Evolutionary conservation across 2,113 vertebrate species (phyloP).

Genomic region (Cranoglanis bouderius): DNA sequence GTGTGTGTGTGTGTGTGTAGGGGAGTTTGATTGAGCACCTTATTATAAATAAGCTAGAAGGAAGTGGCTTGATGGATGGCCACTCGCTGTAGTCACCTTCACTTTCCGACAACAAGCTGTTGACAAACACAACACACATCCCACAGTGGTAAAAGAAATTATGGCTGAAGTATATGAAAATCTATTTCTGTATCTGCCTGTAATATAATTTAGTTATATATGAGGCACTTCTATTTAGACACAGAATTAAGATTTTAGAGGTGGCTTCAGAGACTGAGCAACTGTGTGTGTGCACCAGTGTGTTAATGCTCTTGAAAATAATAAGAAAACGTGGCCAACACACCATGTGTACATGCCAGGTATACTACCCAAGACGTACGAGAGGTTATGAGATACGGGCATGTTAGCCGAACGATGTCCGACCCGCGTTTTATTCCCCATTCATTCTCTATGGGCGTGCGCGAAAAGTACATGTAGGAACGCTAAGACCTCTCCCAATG

Average conservation of each 20-base stretch:
- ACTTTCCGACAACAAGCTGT: slow-evolving; percentile 96
- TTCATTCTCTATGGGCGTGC: too few relatives aligned
- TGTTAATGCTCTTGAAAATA: too few relatives aligned
- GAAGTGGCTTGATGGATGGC: slow-evolving; percentile 99
- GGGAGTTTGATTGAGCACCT: slow-evolving; percentile 98
- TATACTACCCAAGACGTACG: too few relatives aligned
- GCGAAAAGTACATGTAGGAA: too few relatives aligned
- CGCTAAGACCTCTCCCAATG: too few relatives aligned
- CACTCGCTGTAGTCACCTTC: slow-evolving; percentile 93
- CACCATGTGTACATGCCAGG: too few relatives aligned
- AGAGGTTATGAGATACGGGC: too few relatives aligned
- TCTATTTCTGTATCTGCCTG: slow-evolving; percentile 70
- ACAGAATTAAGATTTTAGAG: background rate
- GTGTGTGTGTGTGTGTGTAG: slow-evolving; percentile 46
- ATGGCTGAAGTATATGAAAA: slow-evolving; percentile 56
- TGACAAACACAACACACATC: slow-evolving; percentile 89
- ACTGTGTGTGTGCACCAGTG: background rate
- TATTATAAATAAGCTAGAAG: slow-evolving; percentile 99
- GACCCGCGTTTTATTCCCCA: too few relatives aligned
- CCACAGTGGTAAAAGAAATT: background rate
- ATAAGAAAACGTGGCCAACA: too few relatives aligned
- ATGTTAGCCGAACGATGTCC: too few relatives aligned
- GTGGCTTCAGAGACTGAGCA: background rate
- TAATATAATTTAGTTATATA: background rate
- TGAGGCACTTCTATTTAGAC: background rate